Conservation (phyloP, 2,113 vertebrate species). For the Capra hircus region DNA sequence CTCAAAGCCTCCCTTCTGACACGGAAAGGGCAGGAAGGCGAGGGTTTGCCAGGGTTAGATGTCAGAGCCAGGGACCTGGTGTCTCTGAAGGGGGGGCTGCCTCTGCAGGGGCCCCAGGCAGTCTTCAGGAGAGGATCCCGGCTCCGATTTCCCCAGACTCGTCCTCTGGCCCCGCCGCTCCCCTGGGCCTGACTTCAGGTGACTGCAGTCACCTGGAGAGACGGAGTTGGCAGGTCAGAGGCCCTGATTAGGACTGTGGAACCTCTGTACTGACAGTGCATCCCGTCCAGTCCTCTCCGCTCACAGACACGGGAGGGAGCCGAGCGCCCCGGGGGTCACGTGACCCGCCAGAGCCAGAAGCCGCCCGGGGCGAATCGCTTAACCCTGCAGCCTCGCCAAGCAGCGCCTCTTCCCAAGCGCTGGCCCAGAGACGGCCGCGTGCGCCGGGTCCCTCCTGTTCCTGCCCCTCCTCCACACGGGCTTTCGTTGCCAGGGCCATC, state of each 20-base stretch:
- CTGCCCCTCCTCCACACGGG: neutral
- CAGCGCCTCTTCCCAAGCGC: neutral
- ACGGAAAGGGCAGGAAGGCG: accelerated
- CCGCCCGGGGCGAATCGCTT: neutral
- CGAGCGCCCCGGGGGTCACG: neutral
- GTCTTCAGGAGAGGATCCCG: neutral
- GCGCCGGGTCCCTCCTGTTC: neutral
- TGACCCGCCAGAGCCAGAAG: neutral
- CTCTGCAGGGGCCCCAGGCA: neutral
- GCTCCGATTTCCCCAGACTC: neutral
- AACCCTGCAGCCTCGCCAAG: neutral
- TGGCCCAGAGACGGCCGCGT: neutral
- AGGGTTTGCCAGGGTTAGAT: neutral
- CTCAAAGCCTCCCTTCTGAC: neutral
- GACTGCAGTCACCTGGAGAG: neutral
- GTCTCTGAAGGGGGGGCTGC: neutral
- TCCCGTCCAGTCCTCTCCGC: neutral
- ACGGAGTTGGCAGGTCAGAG: neutral
- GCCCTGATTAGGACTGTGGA: neutral
- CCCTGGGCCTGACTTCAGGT: neutral
- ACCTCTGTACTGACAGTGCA: neutral
- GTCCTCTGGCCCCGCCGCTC: neutral
- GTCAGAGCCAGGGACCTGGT: neutral
- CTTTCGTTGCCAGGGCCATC: neutral
- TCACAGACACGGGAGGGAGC: neutral